Conservation (phyloP, 1,140 invertebrate genomes). For the Scaptomyza montana region DNA sequence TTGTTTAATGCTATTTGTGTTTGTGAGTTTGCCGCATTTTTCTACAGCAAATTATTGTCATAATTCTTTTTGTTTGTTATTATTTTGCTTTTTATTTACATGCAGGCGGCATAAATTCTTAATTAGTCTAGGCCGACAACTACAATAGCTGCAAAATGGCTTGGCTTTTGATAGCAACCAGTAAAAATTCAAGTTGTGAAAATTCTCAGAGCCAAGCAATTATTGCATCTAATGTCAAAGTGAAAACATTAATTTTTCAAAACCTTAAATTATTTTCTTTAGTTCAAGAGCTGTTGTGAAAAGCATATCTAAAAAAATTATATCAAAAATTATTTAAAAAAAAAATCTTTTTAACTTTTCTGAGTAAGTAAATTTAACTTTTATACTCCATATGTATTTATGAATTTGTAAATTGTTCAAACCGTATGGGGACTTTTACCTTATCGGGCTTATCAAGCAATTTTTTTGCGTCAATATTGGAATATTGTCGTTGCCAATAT, state of each 20-base stretch:
- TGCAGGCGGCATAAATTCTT: conserved; percentile 71
- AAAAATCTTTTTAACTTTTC: neutral
- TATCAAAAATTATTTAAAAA: neutral
- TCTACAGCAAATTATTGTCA: conserved; percentile 74
- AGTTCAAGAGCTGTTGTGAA: neutral
- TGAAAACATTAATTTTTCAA: conserved; percentile 11
- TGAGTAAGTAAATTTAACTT: conserved; percentile 1
- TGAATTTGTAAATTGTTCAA: neutral
- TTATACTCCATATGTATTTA: neutral
- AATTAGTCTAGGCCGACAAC: conserved; percentile 64
- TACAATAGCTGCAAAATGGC: conserved; percentile 4
- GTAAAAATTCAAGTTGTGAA: conserved; percentile 30
- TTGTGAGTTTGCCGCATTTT: conserved; percentile 64
- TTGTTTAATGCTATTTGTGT: neutral
- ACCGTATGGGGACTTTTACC: conserved; percentile 10
- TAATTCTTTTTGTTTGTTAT: conserved; percentile 52
- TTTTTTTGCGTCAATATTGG: conserved; percentile 13
- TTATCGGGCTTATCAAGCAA: conserved; percentile 47
- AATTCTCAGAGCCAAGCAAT: conserved; percentile 31
- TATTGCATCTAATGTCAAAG: conserved; percentile 17
- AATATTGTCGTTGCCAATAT: conserved; percentile 21
- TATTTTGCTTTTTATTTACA: conserved; percentile 51
- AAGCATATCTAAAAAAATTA: neutral
- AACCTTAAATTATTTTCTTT: conserved; percentile 1
- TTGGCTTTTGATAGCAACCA: conserved; percentile 8